A percentile compares a stretch with the other conserved stretches of the same genome.
These are phyloP conservation scores for Microcebus griseorufus DNA, from an alignment of 2,113 vertebrate genomes.

Conservation along the genomic window DNA sequence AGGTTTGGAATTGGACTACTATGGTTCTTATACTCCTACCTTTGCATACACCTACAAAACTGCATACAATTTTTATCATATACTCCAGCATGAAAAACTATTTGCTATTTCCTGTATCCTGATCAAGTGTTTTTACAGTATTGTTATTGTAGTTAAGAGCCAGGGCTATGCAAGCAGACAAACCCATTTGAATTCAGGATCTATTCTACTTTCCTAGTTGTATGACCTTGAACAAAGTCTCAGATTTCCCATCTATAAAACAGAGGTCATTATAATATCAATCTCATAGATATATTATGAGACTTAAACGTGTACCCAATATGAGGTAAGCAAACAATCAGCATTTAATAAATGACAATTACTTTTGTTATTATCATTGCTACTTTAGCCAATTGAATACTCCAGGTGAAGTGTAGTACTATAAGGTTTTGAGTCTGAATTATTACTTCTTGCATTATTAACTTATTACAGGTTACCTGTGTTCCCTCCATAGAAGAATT, in stretches of 20 bases:
- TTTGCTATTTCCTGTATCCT: neutral
- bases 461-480: neutral
- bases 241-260: neutral
- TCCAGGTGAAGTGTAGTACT: neutral
- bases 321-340: neutral
- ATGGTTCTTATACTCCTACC: neutral
- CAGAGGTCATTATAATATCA: neutral
- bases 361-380: neutral
- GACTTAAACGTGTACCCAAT: neutral
- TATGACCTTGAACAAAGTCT: neutral
- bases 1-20: neutral
- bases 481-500: neutral
- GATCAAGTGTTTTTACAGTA: neutral
- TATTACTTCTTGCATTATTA: neutral
- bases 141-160: neutral
- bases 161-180: neutral
- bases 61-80: neutral
- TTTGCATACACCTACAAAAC: neutral
- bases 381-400: neutral
- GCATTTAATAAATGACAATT: neutral
- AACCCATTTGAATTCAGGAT: neutral
- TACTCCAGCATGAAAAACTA: neutral
- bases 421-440: neutral
- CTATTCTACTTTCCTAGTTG: neutral
- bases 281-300: neutral